Evolutionary conservation across 2,113 vertebrate genomes (phyloP).

Genomic region (Alaudala cheleensis): DNA sequence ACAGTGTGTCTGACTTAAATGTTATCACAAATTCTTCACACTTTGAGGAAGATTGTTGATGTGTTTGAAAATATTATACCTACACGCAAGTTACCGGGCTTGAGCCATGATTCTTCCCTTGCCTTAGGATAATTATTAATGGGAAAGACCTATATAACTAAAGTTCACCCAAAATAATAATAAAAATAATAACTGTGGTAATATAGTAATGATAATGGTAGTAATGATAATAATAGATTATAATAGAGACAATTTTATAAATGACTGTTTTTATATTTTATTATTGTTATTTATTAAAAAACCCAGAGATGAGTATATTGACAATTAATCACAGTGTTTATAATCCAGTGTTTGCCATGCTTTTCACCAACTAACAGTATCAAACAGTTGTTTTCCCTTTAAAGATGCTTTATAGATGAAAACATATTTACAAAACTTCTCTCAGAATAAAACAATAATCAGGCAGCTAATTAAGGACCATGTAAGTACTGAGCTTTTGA

Average conservation of each 20-base stretch:
- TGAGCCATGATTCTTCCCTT: not conserved
- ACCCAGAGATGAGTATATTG: constrained; percentile 16
- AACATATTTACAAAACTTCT: constrained; percentile 39
- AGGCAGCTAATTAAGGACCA: constrained; percentile 58
- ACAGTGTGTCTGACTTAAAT: constrained; percentile 1
- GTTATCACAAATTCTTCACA: not conserved
- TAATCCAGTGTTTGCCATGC: constrained; percentile 4
- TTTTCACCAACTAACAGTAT: constrained; percentile 46
- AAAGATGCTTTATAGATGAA: constrained; percentile 50
- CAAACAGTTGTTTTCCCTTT: constrained; percentile 53
- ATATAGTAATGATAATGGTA: not conserved
- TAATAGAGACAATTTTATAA: not conserved
- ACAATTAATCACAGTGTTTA: constrained; percentile 57
- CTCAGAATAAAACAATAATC: constrained; percentile 56
- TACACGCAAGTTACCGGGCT: not conserved
- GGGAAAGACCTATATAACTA: not conserved
- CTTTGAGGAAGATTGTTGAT: not conserved
- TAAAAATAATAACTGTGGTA: rapidly evolving
- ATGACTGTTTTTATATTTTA: not conserved
- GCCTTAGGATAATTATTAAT: not conserved
- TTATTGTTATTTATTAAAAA: not conserved
- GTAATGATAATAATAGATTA: not conserved
- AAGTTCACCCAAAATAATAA: not conserved
- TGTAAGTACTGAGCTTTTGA: constrained; percentile 35
- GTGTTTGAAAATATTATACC: not conserved